Evolutionary conservation across 2,797 vertebrate genomes (phyloP).

Genomic region (Tokudaia tokunoshimensis): DNA sequence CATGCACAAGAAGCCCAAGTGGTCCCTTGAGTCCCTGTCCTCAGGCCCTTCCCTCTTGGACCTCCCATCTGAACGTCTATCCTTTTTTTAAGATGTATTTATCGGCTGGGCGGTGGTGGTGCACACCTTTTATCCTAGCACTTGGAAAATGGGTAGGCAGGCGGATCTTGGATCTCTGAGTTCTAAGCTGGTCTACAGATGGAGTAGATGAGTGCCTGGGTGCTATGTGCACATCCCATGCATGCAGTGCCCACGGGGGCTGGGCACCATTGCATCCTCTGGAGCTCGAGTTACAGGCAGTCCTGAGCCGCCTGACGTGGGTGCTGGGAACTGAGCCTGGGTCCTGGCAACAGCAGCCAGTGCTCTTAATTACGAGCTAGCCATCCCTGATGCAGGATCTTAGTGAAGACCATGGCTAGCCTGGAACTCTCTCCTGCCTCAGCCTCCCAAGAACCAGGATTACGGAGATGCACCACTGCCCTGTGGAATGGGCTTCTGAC

Average conservation of each 20-base stretch:
- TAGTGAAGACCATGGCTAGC: neutral
- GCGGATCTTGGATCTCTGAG: neutral
- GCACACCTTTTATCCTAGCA: neutral
- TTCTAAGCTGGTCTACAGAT: neutral
- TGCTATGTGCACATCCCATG: no score
- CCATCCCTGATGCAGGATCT: neutral
- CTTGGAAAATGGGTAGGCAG: neutral
- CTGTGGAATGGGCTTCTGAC: constrained; percentile 77
- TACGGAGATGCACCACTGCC: neutral
- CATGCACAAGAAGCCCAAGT: neutral
- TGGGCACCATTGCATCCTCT: neutral
- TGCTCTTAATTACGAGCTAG: no score
- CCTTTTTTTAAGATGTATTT: neutral
- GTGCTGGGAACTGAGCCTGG: neutral
- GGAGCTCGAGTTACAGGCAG: no score
- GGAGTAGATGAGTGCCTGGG: no score
- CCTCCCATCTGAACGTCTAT: neutral
- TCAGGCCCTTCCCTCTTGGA: neutral
- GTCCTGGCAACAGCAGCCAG: neutral
- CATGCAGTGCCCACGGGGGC: neutral
- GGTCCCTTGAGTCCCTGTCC: neutral
- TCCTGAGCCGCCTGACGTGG: neutral
- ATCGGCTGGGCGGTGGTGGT: no score
- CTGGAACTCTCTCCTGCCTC: neutral
- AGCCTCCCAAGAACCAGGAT: neutral